Conservation (phyloP, 2,888 invertebrate species). For the Escarpia spicata region DNA sequence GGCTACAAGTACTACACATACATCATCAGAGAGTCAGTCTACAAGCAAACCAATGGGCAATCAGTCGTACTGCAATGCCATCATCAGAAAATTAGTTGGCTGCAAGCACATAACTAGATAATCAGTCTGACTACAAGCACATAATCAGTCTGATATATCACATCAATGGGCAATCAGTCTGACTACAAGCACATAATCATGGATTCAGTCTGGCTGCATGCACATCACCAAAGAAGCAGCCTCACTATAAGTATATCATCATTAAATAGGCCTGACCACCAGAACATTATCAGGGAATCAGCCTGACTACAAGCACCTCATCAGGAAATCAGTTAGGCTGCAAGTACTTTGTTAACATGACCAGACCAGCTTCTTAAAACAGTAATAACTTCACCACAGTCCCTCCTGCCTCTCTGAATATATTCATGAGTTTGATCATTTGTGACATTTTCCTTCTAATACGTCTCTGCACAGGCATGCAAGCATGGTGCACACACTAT, state of each 20-base stretch:
- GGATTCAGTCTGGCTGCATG: not conserved
- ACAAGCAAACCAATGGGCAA: too few species aligned
- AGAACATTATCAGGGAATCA: not conserved
- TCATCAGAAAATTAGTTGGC: not conserved
- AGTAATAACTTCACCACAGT: not conserved
- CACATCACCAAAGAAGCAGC: not conserved
- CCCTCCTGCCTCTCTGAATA: not conserved
- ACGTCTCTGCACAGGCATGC: not conserved
- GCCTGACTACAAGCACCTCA: not conserved
- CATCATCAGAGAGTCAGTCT: too few species aligned
- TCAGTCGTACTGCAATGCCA: too few species aligned
- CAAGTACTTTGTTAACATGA: not conserved
- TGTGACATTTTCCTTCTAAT: not conserved
- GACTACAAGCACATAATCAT: not conserved
- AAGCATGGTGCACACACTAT: not conserved
- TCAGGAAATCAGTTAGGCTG: not conserved
- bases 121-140: not conserved
- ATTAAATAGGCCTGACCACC: not conserved
- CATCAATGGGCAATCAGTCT: not conserved
- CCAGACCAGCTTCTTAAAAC: not conserved
- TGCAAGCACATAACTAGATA: not conserved
- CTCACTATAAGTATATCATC: not conserved
- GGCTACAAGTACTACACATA: too few species aligned
- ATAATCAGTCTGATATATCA: not conserved
- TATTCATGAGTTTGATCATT: not conserved